A percentile compares a stretch with the other conserved stretches of the same genome.
phyloP scores from a whole-genome alignment of 2,888 invertebrate species.

The Cheilosia vulpina region DNA sequence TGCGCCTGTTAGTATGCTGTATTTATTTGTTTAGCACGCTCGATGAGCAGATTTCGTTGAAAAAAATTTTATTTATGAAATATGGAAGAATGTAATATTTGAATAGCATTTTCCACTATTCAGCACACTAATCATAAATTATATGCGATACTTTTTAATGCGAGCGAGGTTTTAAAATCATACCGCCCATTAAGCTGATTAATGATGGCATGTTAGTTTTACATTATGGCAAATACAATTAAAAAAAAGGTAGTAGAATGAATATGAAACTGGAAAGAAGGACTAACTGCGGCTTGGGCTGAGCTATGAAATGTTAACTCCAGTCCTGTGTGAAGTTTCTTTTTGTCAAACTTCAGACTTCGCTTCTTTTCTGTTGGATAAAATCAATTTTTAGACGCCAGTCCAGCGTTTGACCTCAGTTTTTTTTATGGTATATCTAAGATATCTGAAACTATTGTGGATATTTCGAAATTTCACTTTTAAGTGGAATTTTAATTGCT shows the following conservation, averaged over 20 bases:
- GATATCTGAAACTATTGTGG: no score
- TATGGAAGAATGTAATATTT: conserved; percentile 28
- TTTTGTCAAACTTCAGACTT: no score
- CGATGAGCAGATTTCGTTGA: conserved; percentile 9
- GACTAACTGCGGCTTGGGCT: not conserved
- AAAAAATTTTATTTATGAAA: conserved; percentile 30
- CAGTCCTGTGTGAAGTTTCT: not conserved
- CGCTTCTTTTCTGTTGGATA: no score
- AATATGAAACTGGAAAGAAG: not conserved
- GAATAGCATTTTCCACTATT: conserved; percentile 21
- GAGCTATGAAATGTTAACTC: not conserved
- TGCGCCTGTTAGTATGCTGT: not conserved
- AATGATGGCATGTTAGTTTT: conserved; percentile 22
- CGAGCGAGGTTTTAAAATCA: conserved; percentile 10
- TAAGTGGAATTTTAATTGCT: no score
- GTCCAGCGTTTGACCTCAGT: no score
- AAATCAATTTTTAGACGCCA: no score
- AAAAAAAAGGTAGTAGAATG: not conserved
- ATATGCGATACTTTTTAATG: conserved; percentile 27
- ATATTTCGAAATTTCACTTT: no score
- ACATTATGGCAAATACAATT: not conserved
- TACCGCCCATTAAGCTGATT: conserved; percentile 26
- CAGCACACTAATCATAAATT: conserved; percentile 40
- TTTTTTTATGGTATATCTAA: no score
- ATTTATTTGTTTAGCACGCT: conserved; percentile 25